Base-by-base conservation (phyloP, 1,140 invertebrate genomes). In the Halictus rubicundus region DNA sequence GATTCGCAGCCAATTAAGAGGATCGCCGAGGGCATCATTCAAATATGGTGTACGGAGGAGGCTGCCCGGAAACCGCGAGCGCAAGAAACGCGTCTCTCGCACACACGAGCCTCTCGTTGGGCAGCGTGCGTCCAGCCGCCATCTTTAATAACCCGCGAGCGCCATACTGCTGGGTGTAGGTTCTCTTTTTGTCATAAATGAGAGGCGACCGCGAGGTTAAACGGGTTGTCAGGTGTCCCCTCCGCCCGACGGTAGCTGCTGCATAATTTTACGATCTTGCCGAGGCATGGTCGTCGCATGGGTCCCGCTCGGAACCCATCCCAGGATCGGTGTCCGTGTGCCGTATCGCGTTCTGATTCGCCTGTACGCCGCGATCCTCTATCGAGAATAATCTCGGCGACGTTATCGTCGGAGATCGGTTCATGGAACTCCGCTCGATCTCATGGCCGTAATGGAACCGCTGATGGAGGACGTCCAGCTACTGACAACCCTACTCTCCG, bases 81-180 rank as follows among this genome's bases (percentile, higher is more conserved):
- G 69, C 78, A 78, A 88, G 82, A 88, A 87, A 81, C 81, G 75
- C 42, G 82, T 74, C 71, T 21, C 21, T 9, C 8, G 21, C 82
- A 59, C 54, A 61, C 81, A 82, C 83, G 82, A 83, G 84, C 78
- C 59, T 27, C 70, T 21, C 54, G 16, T 1, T n/a, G 54, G 54
- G 21, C 54, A 69, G 75, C 72, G 49, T 75, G 65, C 76, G 57
- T 32, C 32, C 32, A 78, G 72, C 78, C 84, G 89, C 90, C 90
- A 92, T 92, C 89, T 91, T 92, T 92, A 92, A 92, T 92, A 92
- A 92, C 86, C 87, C 84, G 82, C 81, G 84, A 75, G 79, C 89
- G 88, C 88, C 88, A 90, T 90, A 90, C 86, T 91, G 87, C 81
- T 69, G 88, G 85, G 69, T 5, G 86, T 82, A 25, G 68, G 75